phyloP scores from a whole-genome alignment of 2,113 vertebrate genomes.

The Amphiprion percula region DNA sequence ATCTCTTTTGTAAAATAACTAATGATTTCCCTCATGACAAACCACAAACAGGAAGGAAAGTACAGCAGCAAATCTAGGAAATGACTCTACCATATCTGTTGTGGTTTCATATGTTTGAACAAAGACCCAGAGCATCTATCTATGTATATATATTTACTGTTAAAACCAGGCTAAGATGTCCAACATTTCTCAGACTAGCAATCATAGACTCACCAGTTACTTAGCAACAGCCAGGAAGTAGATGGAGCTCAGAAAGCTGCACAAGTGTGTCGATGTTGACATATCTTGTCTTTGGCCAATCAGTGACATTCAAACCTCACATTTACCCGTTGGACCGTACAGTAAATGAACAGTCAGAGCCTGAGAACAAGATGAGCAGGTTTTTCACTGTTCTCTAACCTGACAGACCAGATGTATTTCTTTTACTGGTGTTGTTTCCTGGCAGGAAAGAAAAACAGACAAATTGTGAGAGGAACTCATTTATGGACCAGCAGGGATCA shows the following conservation, averaged over 20 bases:
- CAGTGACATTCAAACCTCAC: constrained; percentile 29
- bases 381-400: constrained; percentile 24
- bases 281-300: constrained; percentile 9
- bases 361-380: constrained; percentile 57
- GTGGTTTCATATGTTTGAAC: too few relatives aligned
- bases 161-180: constrained; percentile 30
- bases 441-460: not conserved
- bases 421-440: constrained; percentile 27
- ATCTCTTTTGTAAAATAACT: not conserved
- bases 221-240: constrained; percentile 57
- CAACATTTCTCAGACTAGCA: constrained; percentile 30
- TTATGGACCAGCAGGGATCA: constrained; percentile 1
- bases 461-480: not conserved
- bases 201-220: constrained; percentile 52
- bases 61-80: not conserved
- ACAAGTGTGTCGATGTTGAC: constrained; percentile 31
- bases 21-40: not conserved
- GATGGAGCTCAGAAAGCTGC: constrained; percentile 33
- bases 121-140: not conserved
- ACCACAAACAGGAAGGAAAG: constrained; percentile 10
- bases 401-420: not conserved
- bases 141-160: not conserved
- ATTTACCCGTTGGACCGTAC: not conserved
- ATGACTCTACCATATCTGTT: not conserved
- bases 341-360: constrained; percentile 14